Evolutionary conservation across 2,113 vertebrate species (phyloP), one percentile per base, ranked within the genome.

Genomic region (Myotis brandtii): DNA sequence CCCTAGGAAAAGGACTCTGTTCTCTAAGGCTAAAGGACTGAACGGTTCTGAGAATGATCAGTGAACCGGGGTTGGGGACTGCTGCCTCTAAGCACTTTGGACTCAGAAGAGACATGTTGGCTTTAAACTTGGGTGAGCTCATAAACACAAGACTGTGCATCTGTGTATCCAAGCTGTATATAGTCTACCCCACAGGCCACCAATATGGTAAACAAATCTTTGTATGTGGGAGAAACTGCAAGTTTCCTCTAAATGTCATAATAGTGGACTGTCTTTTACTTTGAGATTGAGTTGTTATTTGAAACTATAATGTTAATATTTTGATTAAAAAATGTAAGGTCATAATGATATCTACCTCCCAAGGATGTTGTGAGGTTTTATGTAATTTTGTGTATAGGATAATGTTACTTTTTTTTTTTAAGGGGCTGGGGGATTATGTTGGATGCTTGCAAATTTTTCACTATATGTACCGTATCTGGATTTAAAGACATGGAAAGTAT

Each of bases 251-350:
- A 4, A 89, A 75, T 59, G 50, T 94, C 46, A 67, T 20, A 64
- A 17, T 27, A 34, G 9, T 40, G 43, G 23, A 27, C 52, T 91
- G 20, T 86, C 52, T 30, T 37, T 56, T 12, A 50, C 46, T 46
- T 23, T 17, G 34, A 27, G 54, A 56, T 1, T 8, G 40, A 81
- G 25, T 27, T 50, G 25, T n/a, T 72, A 32, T 86, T 80, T 73
- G 87, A 95, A 87, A 85, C 52, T n/a, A 50, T 40, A 92, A 85
- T 84, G 40, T 89, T 52, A 52, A 34, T 89, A 70, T 77, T 79
- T 92, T 43, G 66, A 90, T 95, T 93, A 20, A 84, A 67, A 59
- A 77, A 46, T 83, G 62, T 79, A 94, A 93, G 75, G 69, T 56
- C 14, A 40, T 52, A 76, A 64, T 25, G 50, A 14, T 56, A 43